A percentile compares a stretch with the other conserved stretches of the same genome.
Evolutionary conservation across 2,113 vertebrate genomes (phyloP).

Genomic region (Myodes glareolus): DNA sequence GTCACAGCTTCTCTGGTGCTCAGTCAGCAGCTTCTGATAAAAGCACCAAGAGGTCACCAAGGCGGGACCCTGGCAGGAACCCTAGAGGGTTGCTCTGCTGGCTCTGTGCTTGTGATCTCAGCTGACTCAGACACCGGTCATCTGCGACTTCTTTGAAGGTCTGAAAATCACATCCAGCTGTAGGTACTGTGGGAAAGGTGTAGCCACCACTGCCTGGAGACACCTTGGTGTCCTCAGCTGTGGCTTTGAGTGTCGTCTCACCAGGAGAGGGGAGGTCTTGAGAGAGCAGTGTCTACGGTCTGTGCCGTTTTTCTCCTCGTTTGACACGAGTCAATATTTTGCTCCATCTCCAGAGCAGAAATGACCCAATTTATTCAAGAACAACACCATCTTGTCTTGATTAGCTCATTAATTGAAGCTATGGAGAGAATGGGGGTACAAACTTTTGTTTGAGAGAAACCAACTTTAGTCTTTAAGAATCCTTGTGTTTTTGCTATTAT

Average conservation of each 20-base stretch:
- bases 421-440: neutral
- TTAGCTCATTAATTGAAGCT: neutral
- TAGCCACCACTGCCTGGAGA: neutral
- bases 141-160: neutral
- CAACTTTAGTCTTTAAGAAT: accelerated
- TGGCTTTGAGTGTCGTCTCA: accelerated
- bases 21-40: neutral
- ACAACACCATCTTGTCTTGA: too few species aligned
- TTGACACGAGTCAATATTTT: neutral
- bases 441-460: neutral
- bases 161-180: neutral
- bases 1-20: neutral
- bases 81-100: neutral
- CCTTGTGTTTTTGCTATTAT: neutral
- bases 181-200: neutral
- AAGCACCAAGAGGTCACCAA: neutral
- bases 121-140: neutral
- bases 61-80: neutral
- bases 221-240: neutral
- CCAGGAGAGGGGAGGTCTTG: accelerated
- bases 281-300: neutral
- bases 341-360: too few species aligned
- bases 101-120: neutral
- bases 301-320: neutral
- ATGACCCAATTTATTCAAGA: neutral